These are phyloP conservation scores for Dermatemys mawii DNA, from an alignment of 2,113 vertebrate genomes.

Conservation along the genomic window DNA sequence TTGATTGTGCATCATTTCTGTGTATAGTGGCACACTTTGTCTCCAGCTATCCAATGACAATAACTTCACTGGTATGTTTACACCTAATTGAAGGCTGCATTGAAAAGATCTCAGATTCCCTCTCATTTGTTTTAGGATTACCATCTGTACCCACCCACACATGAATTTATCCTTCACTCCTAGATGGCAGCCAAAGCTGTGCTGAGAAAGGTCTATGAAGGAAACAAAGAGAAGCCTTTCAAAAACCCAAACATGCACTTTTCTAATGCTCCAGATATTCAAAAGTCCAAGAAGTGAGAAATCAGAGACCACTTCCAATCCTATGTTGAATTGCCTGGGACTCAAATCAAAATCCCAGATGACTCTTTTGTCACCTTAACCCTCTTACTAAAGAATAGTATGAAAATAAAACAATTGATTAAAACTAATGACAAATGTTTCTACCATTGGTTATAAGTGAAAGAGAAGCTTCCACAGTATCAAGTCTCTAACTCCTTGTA, in stretches of 20 bases:
- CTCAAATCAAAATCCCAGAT: not conserved
- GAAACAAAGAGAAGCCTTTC: not conserved
- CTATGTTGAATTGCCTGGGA: not conserved
- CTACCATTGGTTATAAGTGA: not conserved
- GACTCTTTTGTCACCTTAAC: not conserved
- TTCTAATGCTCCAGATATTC: not conserved
- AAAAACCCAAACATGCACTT: not conserved
- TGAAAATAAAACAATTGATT: not conserved
- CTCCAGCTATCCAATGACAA: not conserved
- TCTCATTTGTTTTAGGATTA: not conserved
- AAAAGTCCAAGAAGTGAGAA: not conserved
- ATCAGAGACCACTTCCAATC: not conserved
- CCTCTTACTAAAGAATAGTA: not conserved
- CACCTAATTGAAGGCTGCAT: not conserved
- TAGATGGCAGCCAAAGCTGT: not conserved
- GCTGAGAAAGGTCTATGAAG: not conserved
- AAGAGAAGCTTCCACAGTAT: not conserved
- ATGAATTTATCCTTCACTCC: not conserved
- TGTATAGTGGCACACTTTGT: not conserved
- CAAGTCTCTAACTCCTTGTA: not conserved
- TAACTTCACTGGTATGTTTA: not conserved
- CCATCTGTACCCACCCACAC: not conserved
- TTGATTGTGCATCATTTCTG: not conserved
- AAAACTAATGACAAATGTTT: not conserved
- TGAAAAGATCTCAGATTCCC: slow-evolving; percentile 12